Evolutionary conservation across 2,797 vertebrate genomes (phyloP).

Genomic region (Ambastaia sidthimunki): DNA sequence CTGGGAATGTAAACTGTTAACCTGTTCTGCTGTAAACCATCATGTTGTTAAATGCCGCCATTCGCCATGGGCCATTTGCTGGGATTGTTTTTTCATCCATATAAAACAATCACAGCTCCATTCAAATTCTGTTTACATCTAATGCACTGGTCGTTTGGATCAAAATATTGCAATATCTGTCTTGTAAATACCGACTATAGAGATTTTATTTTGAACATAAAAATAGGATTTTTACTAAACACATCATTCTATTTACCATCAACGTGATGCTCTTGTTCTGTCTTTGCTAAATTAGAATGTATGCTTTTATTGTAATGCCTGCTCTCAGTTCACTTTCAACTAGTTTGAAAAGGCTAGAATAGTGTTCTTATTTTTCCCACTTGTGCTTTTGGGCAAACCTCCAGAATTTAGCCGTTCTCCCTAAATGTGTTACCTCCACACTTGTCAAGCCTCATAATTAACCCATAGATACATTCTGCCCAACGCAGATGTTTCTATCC

Average conservation of each 20-base stretch:
- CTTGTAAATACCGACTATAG: not conserved
- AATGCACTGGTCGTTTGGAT: too few species aligned
- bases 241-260: too few species aligned
- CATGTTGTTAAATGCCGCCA: slow-evolving; percentile 4
- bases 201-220: not conserved
- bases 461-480: slow-evolving; percentile 43
- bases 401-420: not conserved
- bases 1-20: slow-evolving; percentile 17
- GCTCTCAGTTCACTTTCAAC: not conserved
- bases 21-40: slow-evolving; percentile 22
- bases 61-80: slow-evolving; percentile 50
- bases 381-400: slow-evolving; percentile 6
- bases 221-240: too few species aligned
- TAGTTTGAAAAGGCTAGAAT: not conserved
- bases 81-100: slow-evolving; percentile 16
- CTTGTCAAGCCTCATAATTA: slow-evolving; percentile 55
- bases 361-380: not conserved
- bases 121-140: not conserved
- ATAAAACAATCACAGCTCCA: not conserved
- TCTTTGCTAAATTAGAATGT: not conserved
- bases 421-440: slow-evolving; percentile 70
- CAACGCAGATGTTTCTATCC: slow-evolving; percentile 57
- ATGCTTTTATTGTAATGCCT: not conserved
- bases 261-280: too few species aligned
- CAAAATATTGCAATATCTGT: not conserved